phyloP scores from a whole-genome alignment of 1,140 invertebrate species.

The Micrasema minimum region DNA sequence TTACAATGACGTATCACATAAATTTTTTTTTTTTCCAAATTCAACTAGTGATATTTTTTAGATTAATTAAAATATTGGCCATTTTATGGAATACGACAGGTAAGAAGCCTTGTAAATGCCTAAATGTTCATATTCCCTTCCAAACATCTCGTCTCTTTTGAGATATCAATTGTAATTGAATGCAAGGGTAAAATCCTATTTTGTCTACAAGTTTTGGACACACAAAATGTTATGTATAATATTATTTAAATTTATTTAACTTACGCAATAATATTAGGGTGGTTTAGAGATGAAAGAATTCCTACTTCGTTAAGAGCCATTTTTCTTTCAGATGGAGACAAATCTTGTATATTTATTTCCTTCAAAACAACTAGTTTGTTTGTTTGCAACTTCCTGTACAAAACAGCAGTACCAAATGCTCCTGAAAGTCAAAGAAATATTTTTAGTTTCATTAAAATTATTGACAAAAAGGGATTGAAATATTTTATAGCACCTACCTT shows the following conservation, averaged over 20 bases:
- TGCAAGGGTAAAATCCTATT: too few species aligned
- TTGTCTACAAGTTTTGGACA: too few species aligned
- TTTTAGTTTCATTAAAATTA: background rate
- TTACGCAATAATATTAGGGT: slow-evolving; percentile 77
- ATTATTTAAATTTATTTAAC: slow-evolving; percentile 1
- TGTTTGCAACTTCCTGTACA: slow-evolving; percentile 76
- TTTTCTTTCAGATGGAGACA: slow-evolving; percentile 75
- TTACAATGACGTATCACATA: too few species aligned
- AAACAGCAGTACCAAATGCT: slow-evolving; percentile 79
- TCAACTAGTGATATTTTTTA: too few species aligned
- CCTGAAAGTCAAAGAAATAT: slow-evolving; percentile 60
- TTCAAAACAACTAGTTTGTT: slow-evolving; percentile 78
- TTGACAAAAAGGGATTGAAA: background rate
- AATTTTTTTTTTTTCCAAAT: too few species aligned
- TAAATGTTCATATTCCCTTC: too few species aligned
- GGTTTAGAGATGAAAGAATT: slow-evolving; percentile 77
- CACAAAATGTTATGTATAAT: too few species aligned
- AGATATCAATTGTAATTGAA: too few species aligned
- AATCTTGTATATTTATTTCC: slow-evolving; percentile 79
- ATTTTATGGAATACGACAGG: too few species aligned
- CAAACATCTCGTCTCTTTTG: too few species aligned
- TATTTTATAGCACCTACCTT: slow-evolving; percentile 29
- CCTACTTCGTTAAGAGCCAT: slow-evolving; percentile 82
- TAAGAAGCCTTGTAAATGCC: too few species aligned
- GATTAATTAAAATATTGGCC: too few species aligned